These are phyloP conservation scores for Alcis repandata DNA, from an alignment of 2,888 invertebrate genomes.

Conservation along the genomic window DNA sequence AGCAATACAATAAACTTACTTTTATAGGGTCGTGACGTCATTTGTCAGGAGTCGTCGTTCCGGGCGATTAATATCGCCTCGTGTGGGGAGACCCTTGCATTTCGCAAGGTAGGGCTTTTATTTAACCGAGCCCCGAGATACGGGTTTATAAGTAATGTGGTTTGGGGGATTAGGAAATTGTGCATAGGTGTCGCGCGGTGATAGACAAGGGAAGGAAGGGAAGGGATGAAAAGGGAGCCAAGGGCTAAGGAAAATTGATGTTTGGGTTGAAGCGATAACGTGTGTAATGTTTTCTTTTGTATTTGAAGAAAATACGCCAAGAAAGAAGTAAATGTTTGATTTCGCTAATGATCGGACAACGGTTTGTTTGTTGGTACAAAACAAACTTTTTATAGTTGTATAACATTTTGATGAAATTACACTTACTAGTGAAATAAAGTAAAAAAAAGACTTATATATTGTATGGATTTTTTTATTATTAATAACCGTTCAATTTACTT, in stretches of 20 bases:
- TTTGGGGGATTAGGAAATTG: constrained; percentile 34
- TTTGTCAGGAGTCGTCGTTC: constrained; percentile 64
- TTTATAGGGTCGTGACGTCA: constrained; percentile 58
- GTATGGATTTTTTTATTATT: no score
- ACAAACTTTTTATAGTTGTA: no score
- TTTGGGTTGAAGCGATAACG: constrained; percentile 9
- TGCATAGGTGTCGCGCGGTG: constrained; percentile 30
- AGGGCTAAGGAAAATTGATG: not conserved
- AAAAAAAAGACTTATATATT: no score
- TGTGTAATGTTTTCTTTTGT: not conserved
- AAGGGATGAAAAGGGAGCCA: not conserved
- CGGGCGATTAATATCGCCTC: constrained; percentile 57
- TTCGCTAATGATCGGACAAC: no score
- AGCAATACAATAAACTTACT: constrained; percentile 8
- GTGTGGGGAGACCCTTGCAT: constrained; percentile 43
- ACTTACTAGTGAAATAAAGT: no score
- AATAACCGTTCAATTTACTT: no score
- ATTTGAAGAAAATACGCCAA: no score
- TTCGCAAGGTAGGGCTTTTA: constrained; percentile 26
- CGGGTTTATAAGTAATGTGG: constrained; percentile 32
- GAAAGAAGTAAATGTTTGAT: no score
- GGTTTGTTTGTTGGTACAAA: no score
- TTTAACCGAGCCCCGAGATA: constrained; percentile 28
- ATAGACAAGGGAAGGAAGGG: constrained; percentile 17
- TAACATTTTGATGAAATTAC: no score